Conservation (phyloP, 2,888 invertebrate species). For the Aricia artaxerxes region DNA sequence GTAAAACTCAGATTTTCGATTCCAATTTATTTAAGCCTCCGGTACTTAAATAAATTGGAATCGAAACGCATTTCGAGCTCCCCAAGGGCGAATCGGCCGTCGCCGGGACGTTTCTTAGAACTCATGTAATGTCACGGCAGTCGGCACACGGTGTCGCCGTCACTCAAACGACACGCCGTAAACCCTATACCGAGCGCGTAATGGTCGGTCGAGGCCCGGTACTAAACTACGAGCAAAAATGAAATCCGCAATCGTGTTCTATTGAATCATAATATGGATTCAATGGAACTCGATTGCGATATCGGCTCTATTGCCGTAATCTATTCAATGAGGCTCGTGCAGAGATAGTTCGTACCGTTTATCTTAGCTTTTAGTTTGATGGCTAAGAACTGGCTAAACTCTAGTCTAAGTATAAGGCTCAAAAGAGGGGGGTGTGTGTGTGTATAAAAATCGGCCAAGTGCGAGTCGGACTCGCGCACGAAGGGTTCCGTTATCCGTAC, state of each 20-base stretch:
- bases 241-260: background rate
- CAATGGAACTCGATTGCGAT: background rate
- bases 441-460: no score
- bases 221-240: background rate
- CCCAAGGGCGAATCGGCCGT: background rate
- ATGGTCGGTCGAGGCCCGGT: background rate
- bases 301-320: slow-evolving; percentile 5
- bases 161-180: background rate
- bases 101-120: background rate
- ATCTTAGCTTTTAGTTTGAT: background rate
- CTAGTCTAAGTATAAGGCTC: no score
- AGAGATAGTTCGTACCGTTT: background rate
- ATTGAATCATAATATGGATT: background rate
- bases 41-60: background rate
- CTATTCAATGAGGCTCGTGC: slow-evolving; percentile 16
- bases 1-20: background rate
- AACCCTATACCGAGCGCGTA: background rate
- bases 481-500: no score
- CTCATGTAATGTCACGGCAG: background rate
- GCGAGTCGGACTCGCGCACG: no score
- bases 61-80: background rate
- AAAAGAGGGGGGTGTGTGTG: no score
- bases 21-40: background rate
- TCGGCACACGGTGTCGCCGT: no score
- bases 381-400: no score